Percentiles rank a stretch among this genome's conserved stretches.
These are phyloP conservation scores for Mesembrinibis cayennensis DNA, from an alignment of 2,113 vertebrate genomes.

Conservation along the genomic window DNA sequence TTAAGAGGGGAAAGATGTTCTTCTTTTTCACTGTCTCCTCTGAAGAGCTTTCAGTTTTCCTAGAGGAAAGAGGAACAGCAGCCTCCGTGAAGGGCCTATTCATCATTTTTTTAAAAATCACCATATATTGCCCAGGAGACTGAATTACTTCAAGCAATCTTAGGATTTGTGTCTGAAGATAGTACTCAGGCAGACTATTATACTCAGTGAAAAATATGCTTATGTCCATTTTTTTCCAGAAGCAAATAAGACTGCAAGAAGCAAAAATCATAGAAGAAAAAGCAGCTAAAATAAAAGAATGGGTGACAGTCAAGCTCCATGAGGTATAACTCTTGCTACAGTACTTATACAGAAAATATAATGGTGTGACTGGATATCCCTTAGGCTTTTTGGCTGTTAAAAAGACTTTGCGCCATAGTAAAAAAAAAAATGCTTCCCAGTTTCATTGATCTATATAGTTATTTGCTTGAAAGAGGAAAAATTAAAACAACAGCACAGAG, in stretches of 20 bases:
- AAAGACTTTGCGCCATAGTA: background rate
- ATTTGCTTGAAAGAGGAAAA: background rate
- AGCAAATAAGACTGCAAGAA: slow-evolving; percentile 90
- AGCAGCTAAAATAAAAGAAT: slow-evolving; percentile 98
- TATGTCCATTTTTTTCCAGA: slow-evolving; percentile 78
- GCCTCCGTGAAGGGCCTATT: background rate
- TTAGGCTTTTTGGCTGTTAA: background rate
- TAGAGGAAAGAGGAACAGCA: background rate
- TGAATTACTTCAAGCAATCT: background rate
- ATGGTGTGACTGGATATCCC: background rate
- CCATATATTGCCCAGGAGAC: background rate
- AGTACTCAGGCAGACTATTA: background rate
- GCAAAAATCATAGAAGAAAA: slow-evolving; percentile 97
- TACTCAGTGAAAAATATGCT: slow-evolving; percentile 12
- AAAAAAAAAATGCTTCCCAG: background rate
- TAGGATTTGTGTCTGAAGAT: slow-evolving; percentile 14
- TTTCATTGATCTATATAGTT: background rate
- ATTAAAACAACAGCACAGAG: background rate
- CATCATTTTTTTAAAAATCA: background rate
- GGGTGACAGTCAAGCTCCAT: slow-evolving; percentile 93
- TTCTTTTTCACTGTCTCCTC: background rate
- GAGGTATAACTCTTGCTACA: slow-evolving; percentile 81
- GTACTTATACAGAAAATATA: background rate
- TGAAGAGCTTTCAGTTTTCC: background rate
- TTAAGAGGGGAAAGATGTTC: background rate